Evolutionary conservation across 2,888 invertebrate species (phyloP).

Genomic region (Dryococelus australis): DNA sequence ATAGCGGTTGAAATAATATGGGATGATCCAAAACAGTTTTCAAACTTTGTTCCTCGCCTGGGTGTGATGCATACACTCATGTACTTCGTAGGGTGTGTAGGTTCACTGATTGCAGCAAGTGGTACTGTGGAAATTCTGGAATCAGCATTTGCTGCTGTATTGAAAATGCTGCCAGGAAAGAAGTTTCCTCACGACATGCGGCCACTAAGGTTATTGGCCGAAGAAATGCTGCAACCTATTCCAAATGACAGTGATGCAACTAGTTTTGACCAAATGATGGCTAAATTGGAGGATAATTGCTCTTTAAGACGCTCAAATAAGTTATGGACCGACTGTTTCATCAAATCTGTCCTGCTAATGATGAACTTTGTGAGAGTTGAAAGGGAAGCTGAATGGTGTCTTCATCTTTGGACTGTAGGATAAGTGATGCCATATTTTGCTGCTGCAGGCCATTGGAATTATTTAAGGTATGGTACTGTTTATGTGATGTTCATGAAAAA

Average conservation of each 20-base stretch:
- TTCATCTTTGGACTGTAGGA: neutral
- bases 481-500: conserved; percentile 20
- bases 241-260: neutral
- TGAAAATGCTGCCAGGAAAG: too few relatives aligned
- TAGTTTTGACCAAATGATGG: neutral
- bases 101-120: too few relatives aligned
- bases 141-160: too few relatives aligned
- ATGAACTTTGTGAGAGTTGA: conserved; percentile 19
- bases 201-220: neutral
- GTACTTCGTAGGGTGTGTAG: neutral
- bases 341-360: neutral
- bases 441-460: neutral
- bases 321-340: neutral
- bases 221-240: neutral
- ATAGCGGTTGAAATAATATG: conserved; percentile 21
- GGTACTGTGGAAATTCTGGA: too few relatives aligned
- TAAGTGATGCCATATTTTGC: conserved; percentile 18
- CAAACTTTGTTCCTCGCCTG: neutral
- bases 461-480: neutral
- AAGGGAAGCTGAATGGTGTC: neutral
- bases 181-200: too few relatives aligned
- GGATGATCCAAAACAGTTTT: neutral
- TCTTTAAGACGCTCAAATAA: neutral
- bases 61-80: conserved; percentile 11
- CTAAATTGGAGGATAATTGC: neutral